Base-by-base conservation (phyloP, 2,888 invertebrate species). In the Drepanosiphum platanoidis region DNA sequence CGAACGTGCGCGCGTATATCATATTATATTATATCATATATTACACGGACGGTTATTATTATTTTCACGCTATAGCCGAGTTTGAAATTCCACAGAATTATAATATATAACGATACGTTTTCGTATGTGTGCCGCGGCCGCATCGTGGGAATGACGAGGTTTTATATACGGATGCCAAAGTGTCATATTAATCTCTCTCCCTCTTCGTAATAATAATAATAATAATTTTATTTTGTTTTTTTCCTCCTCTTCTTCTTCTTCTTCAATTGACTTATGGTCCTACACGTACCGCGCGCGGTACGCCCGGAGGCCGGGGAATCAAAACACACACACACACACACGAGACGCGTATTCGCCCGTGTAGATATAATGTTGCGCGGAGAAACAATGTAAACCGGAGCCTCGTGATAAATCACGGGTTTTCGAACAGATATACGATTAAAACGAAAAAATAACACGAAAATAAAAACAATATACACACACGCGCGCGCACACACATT, bases 111-210 rank as follows among this genome's bases (percentile, higher is more conserved):
- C 30, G 32, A 64, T 78, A n/a, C n/a, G n/a, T n/a, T n/a, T n/a
- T n/a, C n/a, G n/a, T n/a, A 32, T 58, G 42, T 22, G 52, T 22
- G 11, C 11, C 9, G 52, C 46, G 46, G 1, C 15, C 46, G 52
- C 52, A 84, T 84, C 84, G 84, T 84, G 84, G 84, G 84, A 84
- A 84, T 84, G 84, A 84, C 84, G 84, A 84, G 84, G 68, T 83
- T 34, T 58, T 77, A n/a, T n/a, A n/a, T n/a, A 77, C 77, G 68
- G 84, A 83, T 83, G 84, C 84, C 84, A 77, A 83, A 66, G 84
- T 84, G 84, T 84, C 84, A 84, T 84, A 84, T 84, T 84, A 75
- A 84, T 84, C 84, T 84, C 84, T 68, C 84, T 84, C 68, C 77
- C 66, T 68, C 77, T 75, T 75, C 66, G 75, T 75, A 83, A 74